These are phyloP conservation scores for Galaxias olidus DNA, from an alignment of 2,797 vertebrate species.

Conservation along the genomic window DNA sequence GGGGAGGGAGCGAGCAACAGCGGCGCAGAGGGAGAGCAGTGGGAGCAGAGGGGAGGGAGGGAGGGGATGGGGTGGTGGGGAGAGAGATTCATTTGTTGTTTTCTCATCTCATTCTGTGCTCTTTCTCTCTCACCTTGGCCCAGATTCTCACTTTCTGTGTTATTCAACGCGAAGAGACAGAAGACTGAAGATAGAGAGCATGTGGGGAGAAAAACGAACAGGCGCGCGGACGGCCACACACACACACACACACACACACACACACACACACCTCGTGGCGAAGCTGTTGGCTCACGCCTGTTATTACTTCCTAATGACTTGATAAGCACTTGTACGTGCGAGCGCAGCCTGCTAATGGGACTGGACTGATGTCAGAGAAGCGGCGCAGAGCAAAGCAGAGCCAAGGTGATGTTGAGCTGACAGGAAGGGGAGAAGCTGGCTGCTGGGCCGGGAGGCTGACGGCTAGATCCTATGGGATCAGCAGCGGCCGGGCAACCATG, in stretches of 20 bases:
- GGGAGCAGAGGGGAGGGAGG: not conserved
- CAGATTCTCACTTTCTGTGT: slow-evolving; percentile 45
- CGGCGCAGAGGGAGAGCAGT: not conserved
- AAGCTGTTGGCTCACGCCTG: slow-evolving; percentile 44
- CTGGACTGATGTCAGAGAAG: slow-evolving; percentile 43
- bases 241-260: slow-evolving; percentile 13
- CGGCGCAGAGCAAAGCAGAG: too few relatives aligned
- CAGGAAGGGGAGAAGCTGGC: not conserved
- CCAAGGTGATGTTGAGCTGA: not conserved
- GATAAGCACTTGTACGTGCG: slow-evolving; percentile 28
- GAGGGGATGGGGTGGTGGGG: slow-evolving; percentile 7
- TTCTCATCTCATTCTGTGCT: slow-evolving; percentile 50
- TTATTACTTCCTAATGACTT: slow-evolving; percentile 61
- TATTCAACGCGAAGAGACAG: slow-evolving; percentile 28
- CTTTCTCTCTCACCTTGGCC: slow-evolving; percentile 59
- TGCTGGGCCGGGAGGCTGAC: not conserved
- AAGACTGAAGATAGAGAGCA: slow-evolving; percentile 6
- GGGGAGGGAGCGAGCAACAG: not conserved
- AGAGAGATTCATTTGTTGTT: slow-evolving; percentile 51
- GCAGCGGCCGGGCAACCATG: too few relatives aligned
- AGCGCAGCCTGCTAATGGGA: slow-evolving; percentile 47
- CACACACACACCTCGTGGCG: slow-evolving; percentile 13
- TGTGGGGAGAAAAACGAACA: slow-evolving; percentile 13
- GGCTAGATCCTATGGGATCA: too few relatives aligned
- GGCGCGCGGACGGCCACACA: slow-evolving; percentile 8